These are phyloP conservation scores for Hypomecis atomaria DNA, from an alignment of 2,888 invertebrate genomes.

Conservation along the genomic window DNA sequence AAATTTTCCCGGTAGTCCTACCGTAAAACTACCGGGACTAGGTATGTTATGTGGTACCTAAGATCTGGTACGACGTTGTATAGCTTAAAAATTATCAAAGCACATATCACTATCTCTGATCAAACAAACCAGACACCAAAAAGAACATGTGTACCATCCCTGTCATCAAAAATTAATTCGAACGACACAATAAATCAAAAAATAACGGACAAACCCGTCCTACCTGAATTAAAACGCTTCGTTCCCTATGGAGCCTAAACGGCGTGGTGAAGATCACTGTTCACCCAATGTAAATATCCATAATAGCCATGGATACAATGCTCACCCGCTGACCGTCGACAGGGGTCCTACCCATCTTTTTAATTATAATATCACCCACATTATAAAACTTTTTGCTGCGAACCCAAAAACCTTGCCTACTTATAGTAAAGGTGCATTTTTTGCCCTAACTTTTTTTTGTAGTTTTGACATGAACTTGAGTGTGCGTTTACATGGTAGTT, in stretches of 20 bases:
- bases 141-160: constrained; percentile 17
- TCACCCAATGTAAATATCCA: constrained; percentile 79
- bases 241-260: constrained; percentile 37
- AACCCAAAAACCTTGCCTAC: constrained; percentile 45
- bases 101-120: neutral
- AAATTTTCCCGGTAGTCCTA: no score
- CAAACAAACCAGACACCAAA: neutral
- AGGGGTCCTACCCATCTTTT: constrained; percentile 70
- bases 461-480: constrained; percentile 9
- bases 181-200: constrained; percentile 39
- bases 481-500: constrained; percentile 20
- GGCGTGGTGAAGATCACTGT: constrained; percentile 52
- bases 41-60: no score
- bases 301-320: constrained; percentile 80
- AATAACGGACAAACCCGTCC: constrained; percentile 48
- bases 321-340: constrained; percentile 70
- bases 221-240: constrained; percentile 50
- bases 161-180: constrained; percentile 35
- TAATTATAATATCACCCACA: constrained; percentile 84
- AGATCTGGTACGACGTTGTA: no score
- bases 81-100: neutral
- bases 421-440: constrained; percentile 16
- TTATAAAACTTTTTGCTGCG: constrained; percentile 58
- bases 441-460: constrained; percentile 5
- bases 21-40: no score